Conservation (phyloP, 2,888 invertebrate species). For the Pardosa pseudoannulata region DNA sequence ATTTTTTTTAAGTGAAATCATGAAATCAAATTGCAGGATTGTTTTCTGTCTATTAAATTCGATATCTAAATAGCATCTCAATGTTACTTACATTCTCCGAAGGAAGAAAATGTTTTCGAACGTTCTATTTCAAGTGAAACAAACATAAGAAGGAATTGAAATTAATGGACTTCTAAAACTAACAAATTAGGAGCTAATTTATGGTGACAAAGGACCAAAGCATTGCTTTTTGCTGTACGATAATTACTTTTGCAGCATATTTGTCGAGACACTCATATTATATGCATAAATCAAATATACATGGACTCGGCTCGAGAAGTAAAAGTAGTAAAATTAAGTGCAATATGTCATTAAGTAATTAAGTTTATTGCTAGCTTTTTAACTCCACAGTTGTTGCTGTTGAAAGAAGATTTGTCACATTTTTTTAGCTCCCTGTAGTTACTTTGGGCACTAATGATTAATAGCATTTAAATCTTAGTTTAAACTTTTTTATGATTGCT, state of each 20-base stretch:
- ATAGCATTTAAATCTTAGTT: no score
- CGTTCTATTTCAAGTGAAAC: constrained; percentile 45
- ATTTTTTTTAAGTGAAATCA: no score
- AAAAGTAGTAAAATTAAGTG: constrained; percentile 54
- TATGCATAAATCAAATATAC: constrained; percentile 59
- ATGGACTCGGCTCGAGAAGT: constrained; percentile 1
- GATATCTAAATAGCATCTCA: no score
- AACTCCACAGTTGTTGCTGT: constrained; percentile 14
- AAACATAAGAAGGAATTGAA: constrained; percentile 59
- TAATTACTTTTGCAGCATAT: constrained; percentile 50
- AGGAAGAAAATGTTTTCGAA: no score
- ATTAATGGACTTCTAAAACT: constrained; percentile 60
- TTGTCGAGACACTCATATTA: constrained; percentile 45
- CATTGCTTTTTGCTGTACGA: constrained; percentile 44
- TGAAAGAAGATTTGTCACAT: neutral
- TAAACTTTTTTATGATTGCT: no score
- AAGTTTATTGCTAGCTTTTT: constrained; percentile 14
- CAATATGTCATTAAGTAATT: constrained; percentile 62
- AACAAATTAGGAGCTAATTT: constrained; percentile 61
- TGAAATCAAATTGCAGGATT: no score
- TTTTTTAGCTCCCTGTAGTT: constrained; percentile 6
- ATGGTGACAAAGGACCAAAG: constrained; percentile 24
- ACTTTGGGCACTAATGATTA: no score
- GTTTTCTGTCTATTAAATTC: no score
- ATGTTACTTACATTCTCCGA: no score